Evolutionary conservation across 2,797 vertebrate genomes (phyloP).

Genomic region (Halcyon chelicuti): DNA sequence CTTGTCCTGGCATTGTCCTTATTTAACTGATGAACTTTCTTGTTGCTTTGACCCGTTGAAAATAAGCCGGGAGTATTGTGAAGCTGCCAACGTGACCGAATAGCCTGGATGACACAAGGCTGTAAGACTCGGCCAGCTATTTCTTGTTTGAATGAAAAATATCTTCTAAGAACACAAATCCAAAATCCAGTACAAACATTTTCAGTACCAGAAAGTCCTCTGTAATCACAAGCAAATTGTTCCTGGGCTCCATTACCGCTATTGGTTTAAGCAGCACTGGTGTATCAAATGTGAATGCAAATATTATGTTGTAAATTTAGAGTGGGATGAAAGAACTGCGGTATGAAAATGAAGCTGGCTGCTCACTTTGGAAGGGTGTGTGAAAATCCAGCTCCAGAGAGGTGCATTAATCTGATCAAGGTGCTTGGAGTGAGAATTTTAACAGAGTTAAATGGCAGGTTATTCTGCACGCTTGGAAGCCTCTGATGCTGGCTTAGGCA

Average conservation of each 20-base stretch:
- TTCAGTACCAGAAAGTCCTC: background rate
- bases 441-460: background rate
- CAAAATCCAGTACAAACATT: conserved; percentile 37
- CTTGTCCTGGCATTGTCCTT: background rate
- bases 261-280: conserved; percentile 8
- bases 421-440: background rate
- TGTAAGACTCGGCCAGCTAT: background rate
- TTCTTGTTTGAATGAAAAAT: background rate
- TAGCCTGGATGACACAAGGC: background rate
- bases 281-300: conserved; percentile 26
- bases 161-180: background rate
- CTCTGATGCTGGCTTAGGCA: background rate
- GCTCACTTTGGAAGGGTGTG: background rate
- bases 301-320: conserved; percentile 8
- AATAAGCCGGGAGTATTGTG: background rate
- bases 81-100: background rate
- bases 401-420: background rate
- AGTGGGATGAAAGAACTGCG: background rate
- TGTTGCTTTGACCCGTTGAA: background rate
- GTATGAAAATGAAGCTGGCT: background rate
- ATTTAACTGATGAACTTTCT: background rate
- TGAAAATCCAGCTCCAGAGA: background rate
- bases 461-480: background rate
- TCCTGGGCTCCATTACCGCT: background rate
- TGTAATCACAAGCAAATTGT: background rate